phyloP scores from a whole-genome alignment of 2,113 vertebrate species.

The Pollimyrus isidori region DNA sequence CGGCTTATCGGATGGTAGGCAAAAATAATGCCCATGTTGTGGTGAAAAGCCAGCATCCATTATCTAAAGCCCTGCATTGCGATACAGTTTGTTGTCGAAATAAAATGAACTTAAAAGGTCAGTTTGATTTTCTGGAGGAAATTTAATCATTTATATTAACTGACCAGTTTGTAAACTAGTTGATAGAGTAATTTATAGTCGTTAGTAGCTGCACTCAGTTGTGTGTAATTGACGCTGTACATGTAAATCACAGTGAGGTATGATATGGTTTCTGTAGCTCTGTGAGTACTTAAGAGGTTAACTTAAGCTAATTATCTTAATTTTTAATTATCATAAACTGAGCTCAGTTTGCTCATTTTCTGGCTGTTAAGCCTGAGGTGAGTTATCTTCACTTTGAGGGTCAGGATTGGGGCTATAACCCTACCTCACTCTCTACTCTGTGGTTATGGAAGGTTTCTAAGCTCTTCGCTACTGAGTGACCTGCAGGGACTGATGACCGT shows the following conservation, averaged over 20 bases:
- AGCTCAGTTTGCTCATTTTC: background rate
- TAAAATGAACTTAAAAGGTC: background rate
- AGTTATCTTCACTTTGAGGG: background rate
- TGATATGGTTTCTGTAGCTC: background rate
- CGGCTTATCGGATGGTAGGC: too few species aligned
- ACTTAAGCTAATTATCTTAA: background rate
- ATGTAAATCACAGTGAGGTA: background rate
- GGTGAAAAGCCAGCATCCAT: too few species aligned
- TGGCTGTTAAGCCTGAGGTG: background rate
- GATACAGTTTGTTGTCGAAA: background rate
- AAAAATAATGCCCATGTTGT: too few species aligned
- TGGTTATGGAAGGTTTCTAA: background rate
- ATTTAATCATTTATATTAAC: background rate
- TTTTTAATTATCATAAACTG: too few species aligned
- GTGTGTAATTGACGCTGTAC: background rate
- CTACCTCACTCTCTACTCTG: background rate
- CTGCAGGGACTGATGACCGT: background rate
- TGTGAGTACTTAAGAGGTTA: background rate
- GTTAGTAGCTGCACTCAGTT: background rate
- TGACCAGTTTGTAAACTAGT: background rate
- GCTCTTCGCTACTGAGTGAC: background rate
- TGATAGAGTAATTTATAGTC: background rate
- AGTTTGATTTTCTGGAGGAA: background rate
- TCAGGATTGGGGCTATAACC: background rate
- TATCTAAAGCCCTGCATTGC: background rate